Evolutionary conservation across 2,888 invertebrate species (phyloP).

Genomic region (Eilema griseolum): DNA sequence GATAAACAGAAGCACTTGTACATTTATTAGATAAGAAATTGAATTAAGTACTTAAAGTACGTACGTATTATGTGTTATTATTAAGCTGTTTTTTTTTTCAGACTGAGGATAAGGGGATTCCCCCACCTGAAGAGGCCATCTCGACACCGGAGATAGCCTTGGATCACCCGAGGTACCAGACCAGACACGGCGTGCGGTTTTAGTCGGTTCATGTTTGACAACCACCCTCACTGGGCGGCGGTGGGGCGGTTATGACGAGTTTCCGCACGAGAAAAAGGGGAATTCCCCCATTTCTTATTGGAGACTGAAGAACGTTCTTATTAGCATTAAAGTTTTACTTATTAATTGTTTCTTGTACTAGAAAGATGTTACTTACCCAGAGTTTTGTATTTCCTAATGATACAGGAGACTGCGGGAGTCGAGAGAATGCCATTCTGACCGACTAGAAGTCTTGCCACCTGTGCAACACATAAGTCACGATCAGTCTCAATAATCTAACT

Average conservation of each 20-base stretch:
- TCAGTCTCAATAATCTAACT: not conserved
- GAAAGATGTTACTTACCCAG: conserved; percentile 83
- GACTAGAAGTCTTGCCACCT: conserved; percentile 94
- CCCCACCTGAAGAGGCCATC: not conserved
- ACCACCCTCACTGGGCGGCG: too few species aligned
- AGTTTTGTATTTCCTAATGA: conserved; percentile 95
- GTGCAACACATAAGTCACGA: conserved; percentile 28
- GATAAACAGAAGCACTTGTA: not conserved
- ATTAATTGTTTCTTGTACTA: not conserved
- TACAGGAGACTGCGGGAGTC: conserved; percentile 98
- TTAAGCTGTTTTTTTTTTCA: not conserved
- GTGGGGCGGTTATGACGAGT: too few species aligned
- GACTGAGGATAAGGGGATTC: not conserved
- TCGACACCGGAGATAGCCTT: too few species aligned
- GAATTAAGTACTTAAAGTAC: not conserved
- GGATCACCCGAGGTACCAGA: too few species aligned
- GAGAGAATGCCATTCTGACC: conserved; percentile 98
- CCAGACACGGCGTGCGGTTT: too few species aligned
- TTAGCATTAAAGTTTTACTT: not conserved
- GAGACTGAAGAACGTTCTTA: not conserved
- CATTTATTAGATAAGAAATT: not conserved
- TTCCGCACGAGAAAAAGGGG: too few species aligned
- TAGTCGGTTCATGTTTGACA: too few species aligned
- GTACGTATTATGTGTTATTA: too few species aligned
- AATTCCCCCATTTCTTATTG: too few species aligned